These are phyloP conservation scores for Diacarnus erythraeanus DNA, from an alignment of 37 sponge, comb jelly and placozoan genomes.

Conservation along the genomic window DNA sequence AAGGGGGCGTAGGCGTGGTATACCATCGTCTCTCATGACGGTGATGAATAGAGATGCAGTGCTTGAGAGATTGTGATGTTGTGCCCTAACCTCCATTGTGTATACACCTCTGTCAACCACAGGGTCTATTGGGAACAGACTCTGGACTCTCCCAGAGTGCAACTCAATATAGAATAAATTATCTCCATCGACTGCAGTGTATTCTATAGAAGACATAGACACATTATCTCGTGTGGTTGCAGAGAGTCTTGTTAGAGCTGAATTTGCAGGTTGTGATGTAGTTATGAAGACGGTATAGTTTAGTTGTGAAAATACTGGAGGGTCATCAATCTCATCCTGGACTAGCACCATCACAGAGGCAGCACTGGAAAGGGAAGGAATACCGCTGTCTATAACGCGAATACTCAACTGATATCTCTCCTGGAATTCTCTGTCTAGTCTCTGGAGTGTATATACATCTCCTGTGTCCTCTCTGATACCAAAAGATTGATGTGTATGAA, in stretches of 20 bases:
- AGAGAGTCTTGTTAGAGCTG: slow-evolving; percentile 1
- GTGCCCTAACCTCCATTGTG: slow-evolving; percentile 16
- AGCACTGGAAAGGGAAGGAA: slow-evolving; percentile 2
- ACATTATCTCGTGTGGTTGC: slow-evolving; percentile 20
- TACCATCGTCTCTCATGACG: slow-evolving; percentile 4
- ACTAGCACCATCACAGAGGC: slow-evolving; percentile 1
- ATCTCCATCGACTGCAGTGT: slow-evolving; percentile 2
- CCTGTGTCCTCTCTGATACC: background rate
- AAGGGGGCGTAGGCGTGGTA: slow-evolving; percentile 17
- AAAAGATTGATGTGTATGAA: background rate
- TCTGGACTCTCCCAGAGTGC: slow-evolving; percentile 2
- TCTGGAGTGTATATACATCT: background rate
- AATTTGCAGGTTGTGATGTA: background rate
- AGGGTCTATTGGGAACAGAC: slow-evolving; percentile 7
- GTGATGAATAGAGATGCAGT: slow-evolving; percentile 6
- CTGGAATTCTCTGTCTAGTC: slow-evolving; percentile 11
- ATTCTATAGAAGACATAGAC: slow-evolving; percentile 12
- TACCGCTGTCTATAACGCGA: slow-evolving; percentile 15
- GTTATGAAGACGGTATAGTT: slow-evolving; percentile 14
- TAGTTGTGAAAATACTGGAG: slow-evolving; percentile 27
- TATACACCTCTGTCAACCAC: background rate
- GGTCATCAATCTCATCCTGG: slow-evolving; percentile 19
- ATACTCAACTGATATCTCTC: background rate
- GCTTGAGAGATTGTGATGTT: slow-evolving; percentile 11
- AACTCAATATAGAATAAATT: slow-evolving; percentile 18